Conservation (phyloP, 2,888 invertebrate genomes). For the Fissipunctia ypsillon region DNA sequence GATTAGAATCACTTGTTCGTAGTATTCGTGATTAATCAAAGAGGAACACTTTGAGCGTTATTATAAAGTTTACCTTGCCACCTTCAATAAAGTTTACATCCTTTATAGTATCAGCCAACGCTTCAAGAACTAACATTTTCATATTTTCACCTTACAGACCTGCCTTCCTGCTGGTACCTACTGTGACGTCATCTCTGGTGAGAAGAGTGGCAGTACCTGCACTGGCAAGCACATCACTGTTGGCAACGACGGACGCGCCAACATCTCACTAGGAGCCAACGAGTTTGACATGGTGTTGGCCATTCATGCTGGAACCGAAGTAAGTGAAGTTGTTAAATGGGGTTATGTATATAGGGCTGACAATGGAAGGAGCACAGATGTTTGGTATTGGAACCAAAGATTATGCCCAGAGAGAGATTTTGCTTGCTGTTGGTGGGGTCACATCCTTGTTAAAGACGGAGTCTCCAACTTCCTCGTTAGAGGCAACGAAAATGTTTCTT, state of each 20-base stretch:
- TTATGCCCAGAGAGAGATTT: background rate
- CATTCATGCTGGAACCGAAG: conserved; percentile 90
- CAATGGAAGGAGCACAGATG: background rate
- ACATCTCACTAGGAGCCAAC: conserved; percentile 88
- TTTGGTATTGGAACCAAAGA: background rate
- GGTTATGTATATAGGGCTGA: background rate
- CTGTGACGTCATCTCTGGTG: conserved; percentile 96
- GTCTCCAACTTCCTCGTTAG: background rate
- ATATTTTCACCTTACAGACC: conserved; percentile 83
- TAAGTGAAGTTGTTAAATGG: conserved; percentile 64
- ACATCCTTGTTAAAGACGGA: background rate
- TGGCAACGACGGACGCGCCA: conserved; percentile 90
- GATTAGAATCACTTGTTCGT: background rate
- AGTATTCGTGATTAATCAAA: background rate
- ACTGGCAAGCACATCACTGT: conserved; percentile 92
- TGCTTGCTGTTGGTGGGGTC: background rate
- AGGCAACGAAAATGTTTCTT: background rate
- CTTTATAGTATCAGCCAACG: no score
- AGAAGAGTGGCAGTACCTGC: conserved; percentile 89
- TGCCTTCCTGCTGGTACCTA: conserved; percentile 94
- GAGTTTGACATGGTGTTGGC: conserved; percentile 93
- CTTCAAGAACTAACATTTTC: background rate
- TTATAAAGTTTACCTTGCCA: background rate
- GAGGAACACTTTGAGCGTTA: background rate
- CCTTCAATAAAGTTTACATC: background rate